A percentile compares a stretch with the other conserved stretches of the same genome.
These are phyloP conservation scores for Achlya flavicornis DNA, from an alignment of 2,888 invertebrate genomes.

Conservation along the genomic window DNA sequence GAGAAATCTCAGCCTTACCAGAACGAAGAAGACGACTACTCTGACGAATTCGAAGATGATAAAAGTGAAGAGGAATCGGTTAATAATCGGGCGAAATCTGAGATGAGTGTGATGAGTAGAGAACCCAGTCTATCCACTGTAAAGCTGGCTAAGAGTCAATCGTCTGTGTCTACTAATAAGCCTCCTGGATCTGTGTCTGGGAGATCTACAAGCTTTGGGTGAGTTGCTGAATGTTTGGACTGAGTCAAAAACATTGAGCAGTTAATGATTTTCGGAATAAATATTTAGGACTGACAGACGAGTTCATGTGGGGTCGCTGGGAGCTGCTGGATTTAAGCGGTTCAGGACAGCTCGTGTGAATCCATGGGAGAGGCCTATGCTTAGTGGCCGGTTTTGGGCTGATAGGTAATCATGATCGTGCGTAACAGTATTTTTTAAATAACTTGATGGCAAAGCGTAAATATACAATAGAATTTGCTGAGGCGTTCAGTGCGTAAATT, in stretches of 20 bases:
- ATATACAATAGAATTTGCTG: too few species aligned
- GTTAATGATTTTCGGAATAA: background rate
- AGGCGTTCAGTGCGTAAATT: too few species aligned
- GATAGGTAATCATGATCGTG: background rate
- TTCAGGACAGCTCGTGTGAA: background rate
- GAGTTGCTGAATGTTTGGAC: slow-evolving; percentile 33
- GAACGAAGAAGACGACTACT: slow-evolving; percentile 67
- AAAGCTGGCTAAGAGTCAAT: slow-evolving; percentile 66
- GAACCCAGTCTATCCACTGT: slow-evolving; percentile 44
- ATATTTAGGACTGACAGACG: background rate
- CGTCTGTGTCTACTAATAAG: slow-evolving; percentile 56
- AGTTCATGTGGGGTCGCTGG: background rate
- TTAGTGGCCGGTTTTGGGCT: background rate
- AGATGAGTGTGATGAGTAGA: slow-evolving; percentile 37
- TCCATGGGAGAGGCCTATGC: background rate
- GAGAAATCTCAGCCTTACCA: slow-evolving; percentile 42
- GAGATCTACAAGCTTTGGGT: slow-evolving; percentile 70
- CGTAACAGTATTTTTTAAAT: background rate
- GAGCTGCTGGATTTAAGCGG: background rate
- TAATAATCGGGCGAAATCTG: slow-evolving; percentile 43
- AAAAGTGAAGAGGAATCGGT: slow-evolving; percentile 60
- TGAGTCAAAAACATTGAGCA: background rate
- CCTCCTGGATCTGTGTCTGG: slow-evolving; percentile 59
- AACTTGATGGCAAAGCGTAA: background rate
- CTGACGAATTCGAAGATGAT: slow-evolving; percentile 79